phyloP scores from a whole-genome alignment of 2,113 vertebrate genomes.

The Athene cunicularia region DNA sequence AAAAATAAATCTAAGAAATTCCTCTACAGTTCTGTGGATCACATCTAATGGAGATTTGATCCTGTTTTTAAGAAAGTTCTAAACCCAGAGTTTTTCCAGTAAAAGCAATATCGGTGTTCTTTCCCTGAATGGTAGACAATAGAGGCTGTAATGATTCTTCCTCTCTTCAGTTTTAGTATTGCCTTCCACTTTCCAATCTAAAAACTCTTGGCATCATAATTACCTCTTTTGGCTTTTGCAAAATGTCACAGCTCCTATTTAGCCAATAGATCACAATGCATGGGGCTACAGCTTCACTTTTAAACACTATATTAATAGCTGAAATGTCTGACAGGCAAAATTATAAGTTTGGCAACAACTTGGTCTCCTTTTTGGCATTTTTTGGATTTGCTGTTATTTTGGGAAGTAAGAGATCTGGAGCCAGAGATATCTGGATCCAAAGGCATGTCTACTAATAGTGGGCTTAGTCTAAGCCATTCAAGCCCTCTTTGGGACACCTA shows the following conservation, averaged over 20 bases:
- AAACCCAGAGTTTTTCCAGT: neutral
- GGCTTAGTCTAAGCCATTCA: neutral
- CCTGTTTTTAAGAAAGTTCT: neutral
- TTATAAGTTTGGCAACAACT: slow-evolving; percentile 42
- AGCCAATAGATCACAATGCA: slow-evolving; percentile 62
- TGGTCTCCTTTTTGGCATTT: slow-evolving; percentile 19
- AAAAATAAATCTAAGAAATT: neutral
- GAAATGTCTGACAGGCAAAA: slow-evolving; percentile 25
- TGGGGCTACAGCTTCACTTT: slow-evolving; percentile 23
- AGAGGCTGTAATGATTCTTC: slow-evolving; percentile 19
- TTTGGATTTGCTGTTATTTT: slow-evolving; percentile 18
- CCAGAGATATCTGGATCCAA: neutral
- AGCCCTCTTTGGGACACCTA: neutral
- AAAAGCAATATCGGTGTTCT: neutral
- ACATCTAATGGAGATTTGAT: neutral
- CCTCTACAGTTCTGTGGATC: neutral
- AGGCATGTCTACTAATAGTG: neutral
- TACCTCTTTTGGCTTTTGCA: slow-evolving; percentile 54
- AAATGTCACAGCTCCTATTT: slow-evolving; percentile 69
- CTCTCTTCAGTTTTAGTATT: slow-evolving; percentile 23
- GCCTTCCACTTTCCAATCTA: slow-evolving; percentile 53
- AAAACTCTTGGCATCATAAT: slow-evolving; percentile 55
- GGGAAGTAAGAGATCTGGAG: neutral
- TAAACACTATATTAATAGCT: slow-evolving; percentile 55
- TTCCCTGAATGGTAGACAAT: neutral